Evolutionary conservation across 2,113 vertebrate species (phyloP).

Genomic region (Ageneiosus marmoratus): DNA sequence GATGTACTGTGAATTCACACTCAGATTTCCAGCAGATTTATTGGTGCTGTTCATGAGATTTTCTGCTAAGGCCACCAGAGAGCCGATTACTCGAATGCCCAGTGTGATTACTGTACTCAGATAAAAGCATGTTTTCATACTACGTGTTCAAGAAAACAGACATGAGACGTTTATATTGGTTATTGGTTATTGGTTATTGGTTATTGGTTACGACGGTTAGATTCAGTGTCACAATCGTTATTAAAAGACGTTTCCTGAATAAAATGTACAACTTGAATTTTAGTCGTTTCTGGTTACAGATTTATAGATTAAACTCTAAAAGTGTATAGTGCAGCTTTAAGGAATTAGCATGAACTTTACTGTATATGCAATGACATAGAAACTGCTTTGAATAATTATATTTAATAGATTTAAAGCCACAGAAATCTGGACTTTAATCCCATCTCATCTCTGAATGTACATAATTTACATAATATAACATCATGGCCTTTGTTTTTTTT

Average conservation of each 20-base stretch:
- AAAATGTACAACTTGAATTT: background rate
- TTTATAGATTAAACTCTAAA: background rate
- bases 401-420: background rate
- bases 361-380: no score
- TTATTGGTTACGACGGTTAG: no score
- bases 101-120: slow-evolving; percentile 11
- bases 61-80: background rate
- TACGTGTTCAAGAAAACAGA: background rate
- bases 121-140: background rate
- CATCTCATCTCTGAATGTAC: background rate
- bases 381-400: background rate
- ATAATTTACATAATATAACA: no score
- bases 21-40: slow-evolving; percentile 20
- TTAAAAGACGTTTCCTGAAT: background rate
- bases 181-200: no score
- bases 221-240: background rate
- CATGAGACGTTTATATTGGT: background rate
- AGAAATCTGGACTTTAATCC: no score
- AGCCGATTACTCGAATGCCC: background rate
- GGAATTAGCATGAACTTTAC: background rate
- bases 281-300: slow-evolving; percentile 9
- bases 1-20: slow-evolving; percentile 38
- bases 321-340: background rate
- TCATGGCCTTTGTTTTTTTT: background rate
- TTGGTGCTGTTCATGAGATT: slow-evolving; percentile 26